phyloP scores from a whole-genome alignment of 2,113 vertebrate species.

The Caranx melampygus region DNA sequence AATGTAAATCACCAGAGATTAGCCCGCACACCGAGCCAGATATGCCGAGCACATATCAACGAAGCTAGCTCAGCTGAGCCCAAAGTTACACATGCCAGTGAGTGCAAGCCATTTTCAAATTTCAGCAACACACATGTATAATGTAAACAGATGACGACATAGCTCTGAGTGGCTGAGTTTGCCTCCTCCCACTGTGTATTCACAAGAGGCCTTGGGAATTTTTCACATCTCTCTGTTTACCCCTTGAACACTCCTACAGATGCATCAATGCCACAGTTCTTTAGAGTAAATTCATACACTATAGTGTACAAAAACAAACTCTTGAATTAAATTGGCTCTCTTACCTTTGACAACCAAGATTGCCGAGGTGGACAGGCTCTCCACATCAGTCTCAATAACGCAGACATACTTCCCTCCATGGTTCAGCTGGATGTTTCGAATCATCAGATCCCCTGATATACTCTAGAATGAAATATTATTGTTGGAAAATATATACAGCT shows the following conservation, averaged over 20 bases:
- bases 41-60: slow-evolving; percentile 47
- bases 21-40: slow-evolving; percentile 18
- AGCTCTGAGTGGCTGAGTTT: slow-evolving; percentile 5
- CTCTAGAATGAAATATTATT: slow-evolving; percentile 78
- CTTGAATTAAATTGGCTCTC: slow-evolving; percentile 30
- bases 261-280: slow-evolving; percentile 7
- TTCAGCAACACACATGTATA: slow-evolving; percentile 22
- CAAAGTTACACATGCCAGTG: slow-evolving; percentile 8
- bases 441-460: slow-evolving; percentile 93
- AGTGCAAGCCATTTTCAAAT: background rate
- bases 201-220: slow-evolving; percentile 22
- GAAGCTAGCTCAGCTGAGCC: slow-evolving; percentile 34
- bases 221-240: slow-evolving; percentile 12
- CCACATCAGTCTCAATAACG: slow-evolving; percentile 91
- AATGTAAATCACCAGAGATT: slow-evolving; percentile 66
- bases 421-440: slow-evolving; percentile 94
- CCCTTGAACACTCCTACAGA: slow-evolving; percentile 12
- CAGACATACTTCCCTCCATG: slow-evolving; percentile 94
- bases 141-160: slow-evolving; percentile 46
- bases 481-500: slow-evolving; percentile 32
- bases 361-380: slow-evolving; percentile 91
- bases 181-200: slow-evolving; percentile 12
- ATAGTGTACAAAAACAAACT: background rate
- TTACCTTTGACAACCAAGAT: slow-evolving; percentile 94
- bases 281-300: background rate